Evolutionary conservation across 2,797 vertebrate species (phyloP).

Genomic region (Menidia menidia): DNA sequence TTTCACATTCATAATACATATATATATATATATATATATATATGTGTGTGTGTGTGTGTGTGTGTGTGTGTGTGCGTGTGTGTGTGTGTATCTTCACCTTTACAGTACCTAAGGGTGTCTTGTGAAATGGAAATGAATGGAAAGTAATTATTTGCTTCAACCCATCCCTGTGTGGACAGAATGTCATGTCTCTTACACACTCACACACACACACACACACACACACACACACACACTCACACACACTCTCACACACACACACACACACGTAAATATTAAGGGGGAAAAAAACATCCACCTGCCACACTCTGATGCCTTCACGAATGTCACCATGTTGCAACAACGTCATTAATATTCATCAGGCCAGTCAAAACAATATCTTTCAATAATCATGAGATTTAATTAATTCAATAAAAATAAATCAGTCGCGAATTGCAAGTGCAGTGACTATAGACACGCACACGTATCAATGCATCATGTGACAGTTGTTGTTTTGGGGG

Average conservation of each 20-base stretch:
- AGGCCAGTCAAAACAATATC: neutral
- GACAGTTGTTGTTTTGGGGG: neutral
- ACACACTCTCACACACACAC: conserved; percentile 1
- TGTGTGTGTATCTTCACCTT: no score
- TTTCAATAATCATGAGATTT: conserved; percentile 16
- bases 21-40: no score
- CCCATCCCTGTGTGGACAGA: neutral
- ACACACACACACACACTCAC: neutral
- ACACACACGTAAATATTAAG: neutral
- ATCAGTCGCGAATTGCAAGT: no score
- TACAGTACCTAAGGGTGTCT: no score
- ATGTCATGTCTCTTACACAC: neutral
- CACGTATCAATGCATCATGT: neutral
- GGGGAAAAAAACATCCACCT: neutral
- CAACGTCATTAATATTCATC: conserved; percentile 19
- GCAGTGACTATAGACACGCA: no score
- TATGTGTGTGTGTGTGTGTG: no score
- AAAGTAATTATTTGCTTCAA: neutral
- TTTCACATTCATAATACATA: no score
- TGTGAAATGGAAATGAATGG: neutral
- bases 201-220: conserved; percentile 4
- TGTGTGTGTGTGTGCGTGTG: no score
- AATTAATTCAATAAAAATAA: neutral
- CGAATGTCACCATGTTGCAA: neutral
- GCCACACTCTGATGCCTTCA: neutral